Conservation (phyloP, 2,888 invertebrate genomes). For the Hetaerina titia region DNA sequence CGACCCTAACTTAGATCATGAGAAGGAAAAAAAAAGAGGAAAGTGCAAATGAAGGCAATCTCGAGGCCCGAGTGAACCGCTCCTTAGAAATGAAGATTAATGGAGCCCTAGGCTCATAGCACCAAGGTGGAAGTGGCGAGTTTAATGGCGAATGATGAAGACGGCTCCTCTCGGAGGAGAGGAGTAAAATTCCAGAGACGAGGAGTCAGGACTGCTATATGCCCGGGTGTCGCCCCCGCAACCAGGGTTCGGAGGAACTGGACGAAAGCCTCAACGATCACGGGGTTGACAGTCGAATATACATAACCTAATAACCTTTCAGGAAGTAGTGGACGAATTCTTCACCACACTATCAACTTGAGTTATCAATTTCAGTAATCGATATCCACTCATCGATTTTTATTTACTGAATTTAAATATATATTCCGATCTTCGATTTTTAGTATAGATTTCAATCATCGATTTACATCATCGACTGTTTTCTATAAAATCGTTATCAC, state of each 20-base stretch:
- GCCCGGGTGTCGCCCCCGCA: background rate
- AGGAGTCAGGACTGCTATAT: background rate
- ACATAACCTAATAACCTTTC: too few species aligned
- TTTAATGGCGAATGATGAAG: conserved; percentile 3
- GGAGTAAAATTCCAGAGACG: background rate
- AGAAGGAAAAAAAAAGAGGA: background rate
- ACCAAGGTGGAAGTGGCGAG: background rate
- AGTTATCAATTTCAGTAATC: too few species aligned
- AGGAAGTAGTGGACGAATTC: too few species aligned
- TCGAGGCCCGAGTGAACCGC: background rate
- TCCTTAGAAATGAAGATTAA: background rate
- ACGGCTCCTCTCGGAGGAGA: background rate
- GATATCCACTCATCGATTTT: too few species aligned
- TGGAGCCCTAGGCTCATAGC: background rate
- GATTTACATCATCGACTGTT: too few species aligned
- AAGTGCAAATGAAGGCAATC: background rate
- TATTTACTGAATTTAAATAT: too few species aligned
- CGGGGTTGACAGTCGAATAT: background rate
- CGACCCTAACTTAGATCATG: background rate
- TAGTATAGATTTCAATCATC: too few species aligned
- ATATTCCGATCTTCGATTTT: too few species aligned
- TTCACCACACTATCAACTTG: too few species aligned
- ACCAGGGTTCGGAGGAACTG: background rate
- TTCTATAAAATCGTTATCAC: too few species aligned
- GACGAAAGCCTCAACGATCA: background rate